Conservation (phyloP, 2,113 vertebrate species). For the Actinemys pallida region DNA sequence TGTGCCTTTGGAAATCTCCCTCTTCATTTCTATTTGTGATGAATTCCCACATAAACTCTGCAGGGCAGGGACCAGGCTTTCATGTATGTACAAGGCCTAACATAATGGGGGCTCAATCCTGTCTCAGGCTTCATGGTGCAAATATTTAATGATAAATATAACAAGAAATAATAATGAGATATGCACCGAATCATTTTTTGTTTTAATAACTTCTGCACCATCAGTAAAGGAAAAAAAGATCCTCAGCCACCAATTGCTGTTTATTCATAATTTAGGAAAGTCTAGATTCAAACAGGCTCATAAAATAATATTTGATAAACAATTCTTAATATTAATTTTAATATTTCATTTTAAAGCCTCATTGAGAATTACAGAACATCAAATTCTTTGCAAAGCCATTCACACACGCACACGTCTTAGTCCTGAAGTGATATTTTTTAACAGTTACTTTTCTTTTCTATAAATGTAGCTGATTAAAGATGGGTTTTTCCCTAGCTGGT, state of each 20-base stretch:
- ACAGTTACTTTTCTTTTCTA: neutral
- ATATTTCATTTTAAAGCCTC: neutral
- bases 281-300: neutral
- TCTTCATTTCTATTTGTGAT: neutral
- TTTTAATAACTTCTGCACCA: neutral
- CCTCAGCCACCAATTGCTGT: neutral
- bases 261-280: neutral
- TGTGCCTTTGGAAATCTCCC: neutral
- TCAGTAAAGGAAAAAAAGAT: neutral
- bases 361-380: neutral
- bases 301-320: neutral
- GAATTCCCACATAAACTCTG: neutral
- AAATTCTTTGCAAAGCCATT: neutral
- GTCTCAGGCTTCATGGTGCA: neutral
- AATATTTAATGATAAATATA: neutral
- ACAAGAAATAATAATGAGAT: neutral
- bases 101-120: neutral
- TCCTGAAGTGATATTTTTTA: neutral
- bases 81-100: neutral
- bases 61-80: neutral
- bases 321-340: neutral
- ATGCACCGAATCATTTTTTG: neutral
- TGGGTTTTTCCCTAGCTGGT: neutral
- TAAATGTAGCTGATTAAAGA: neutral
- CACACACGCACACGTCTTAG: neutral